Evolutionary conservation across 2,113 vertebrate species (phyloP).

Genomic region (Eudyptes chrysolophus): DNA sequence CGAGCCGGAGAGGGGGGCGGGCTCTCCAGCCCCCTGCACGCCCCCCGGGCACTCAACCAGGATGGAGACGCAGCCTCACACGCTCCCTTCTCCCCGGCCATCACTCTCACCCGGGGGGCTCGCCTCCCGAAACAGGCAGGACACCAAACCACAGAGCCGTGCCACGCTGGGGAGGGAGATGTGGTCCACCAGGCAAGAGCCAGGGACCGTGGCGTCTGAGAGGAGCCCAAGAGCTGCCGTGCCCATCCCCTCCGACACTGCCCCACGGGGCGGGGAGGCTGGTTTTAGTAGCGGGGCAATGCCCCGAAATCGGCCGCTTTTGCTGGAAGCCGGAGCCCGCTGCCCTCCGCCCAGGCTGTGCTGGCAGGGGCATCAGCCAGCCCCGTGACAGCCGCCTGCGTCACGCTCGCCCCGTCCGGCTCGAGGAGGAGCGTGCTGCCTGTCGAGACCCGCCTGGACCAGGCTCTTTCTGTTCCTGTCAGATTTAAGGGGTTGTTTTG

Average conservation of each 20-base stretch:
- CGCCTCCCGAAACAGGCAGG: background rate
- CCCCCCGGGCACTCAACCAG: background rate
- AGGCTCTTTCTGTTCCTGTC: background rate
- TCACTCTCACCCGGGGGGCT: background rate
- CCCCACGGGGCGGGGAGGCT: too few species aligned
- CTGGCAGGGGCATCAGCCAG: background rate
- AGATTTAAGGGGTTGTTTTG: background rate
- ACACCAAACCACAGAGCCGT: accelerated
- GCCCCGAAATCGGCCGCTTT: background rate
- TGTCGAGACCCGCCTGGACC: background rate
- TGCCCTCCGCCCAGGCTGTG: accelerated
- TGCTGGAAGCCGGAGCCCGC: background rate
- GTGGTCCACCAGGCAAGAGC: background rate
- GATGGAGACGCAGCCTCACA: background rate
- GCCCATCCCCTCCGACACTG: background rate
- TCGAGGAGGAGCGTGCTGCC: background rate
- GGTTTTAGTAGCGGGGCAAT: background rate
- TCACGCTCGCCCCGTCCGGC: background rate
- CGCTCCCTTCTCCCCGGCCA: background rate
- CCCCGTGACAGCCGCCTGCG: background rate
- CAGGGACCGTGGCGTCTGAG: background rate
- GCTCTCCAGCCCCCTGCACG: too few species aligned
- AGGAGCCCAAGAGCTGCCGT: background rate
- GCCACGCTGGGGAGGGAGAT: background rate
- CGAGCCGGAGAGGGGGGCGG: background rate